Evolutionary conservation across 2,113 vertebrate genomes (phyloP).

Genomic region (Maccullochella peelii): DNA sequence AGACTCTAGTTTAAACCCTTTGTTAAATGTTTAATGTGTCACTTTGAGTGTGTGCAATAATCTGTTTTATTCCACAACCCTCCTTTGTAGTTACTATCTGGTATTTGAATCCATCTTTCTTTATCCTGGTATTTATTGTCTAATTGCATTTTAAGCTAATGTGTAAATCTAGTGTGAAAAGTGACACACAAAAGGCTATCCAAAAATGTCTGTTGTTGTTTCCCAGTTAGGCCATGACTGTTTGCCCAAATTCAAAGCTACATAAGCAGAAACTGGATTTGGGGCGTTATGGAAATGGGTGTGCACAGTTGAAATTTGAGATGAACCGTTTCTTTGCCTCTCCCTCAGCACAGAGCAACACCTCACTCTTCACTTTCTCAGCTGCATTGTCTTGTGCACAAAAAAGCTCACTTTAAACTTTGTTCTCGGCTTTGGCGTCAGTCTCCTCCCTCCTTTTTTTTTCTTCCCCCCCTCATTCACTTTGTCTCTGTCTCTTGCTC

Average conservation of each 20-base stretch:
- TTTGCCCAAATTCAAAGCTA: neutral
- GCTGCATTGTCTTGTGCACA: constrained; percentile 13
- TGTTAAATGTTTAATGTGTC: neutral
- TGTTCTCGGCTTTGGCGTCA: constrained; percentile 31
- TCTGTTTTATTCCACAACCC: neutral
- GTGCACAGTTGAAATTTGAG: neutral
- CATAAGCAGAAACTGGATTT: neutral
- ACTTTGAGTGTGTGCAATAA: neutral
- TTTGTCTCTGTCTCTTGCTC: constrained; percentile 31
- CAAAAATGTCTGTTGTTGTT: neutral
- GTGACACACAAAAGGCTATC: neutral
- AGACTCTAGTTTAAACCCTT: neutral
- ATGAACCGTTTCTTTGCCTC: neutral
- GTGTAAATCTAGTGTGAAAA: neutral
- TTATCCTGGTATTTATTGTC: neutral
- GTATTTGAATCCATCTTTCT: neutral
- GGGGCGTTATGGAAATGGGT: neutral
- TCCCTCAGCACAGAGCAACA: neutral
- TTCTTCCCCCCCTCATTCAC: neutral
- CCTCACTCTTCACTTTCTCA: constrained; percentile 12
- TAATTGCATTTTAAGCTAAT: no score
- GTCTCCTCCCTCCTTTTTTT: constrained; percentile 12
- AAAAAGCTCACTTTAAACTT: constrained; percentile 47
- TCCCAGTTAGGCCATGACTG: neutral
- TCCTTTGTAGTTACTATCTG: neutral